These are phyloP conservation scores for Ailuropoda melanoleuca DNA, from an alignment of 2,113 vertebrate species.

Conservation along the genomic window DNA sequence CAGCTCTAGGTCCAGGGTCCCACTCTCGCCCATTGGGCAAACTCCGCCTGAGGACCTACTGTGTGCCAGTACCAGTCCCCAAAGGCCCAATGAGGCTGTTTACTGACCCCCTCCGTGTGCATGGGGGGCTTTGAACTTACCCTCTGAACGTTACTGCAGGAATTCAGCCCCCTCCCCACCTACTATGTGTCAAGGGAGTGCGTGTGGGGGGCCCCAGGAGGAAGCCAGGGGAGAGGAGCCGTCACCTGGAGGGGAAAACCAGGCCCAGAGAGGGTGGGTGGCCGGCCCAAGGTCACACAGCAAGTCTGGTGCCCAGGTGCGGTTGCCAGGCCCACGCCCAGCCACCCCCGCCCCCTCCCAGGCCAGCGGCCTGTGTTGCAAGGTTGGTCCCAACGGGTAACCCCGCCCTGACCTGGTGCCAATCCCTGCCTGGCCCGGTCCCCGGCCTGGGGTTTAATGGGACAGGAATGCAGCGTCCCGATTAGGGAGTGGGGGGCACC, in stretches of 20 bases:
- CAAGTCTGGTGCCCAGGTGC: constrained; percentile 34
- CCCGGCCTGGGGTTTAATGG: constrained; percentile 73
- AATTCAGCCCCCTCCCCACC: background rate
- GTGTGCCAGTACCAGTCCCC: background rate
- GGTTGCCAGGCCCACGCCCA: background rate
- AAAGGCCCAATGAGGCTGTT: background rate
- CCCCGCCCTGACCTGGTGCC: constrained; percentile 80
- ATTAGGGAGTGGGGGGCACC: background rate
- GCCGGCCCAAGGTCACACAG: constrained; percentile 52
- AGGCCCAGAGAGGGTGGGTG: constrained; percentile 54
- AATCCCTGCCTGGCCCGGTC: constrained; percentile 77
- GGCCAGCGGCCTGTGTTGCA: constrained; percentile 68
- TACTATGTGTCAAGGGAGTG: background rate
- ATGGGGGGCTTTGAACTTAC: background rate
- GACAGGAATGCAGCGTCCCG: constrained; percentile 67
- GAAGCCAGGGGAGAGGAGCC: background rate
- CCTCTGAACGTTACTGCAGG: background rate
- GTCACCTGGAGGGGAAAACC: background rate
- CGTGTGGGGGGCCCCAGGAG: background rate
- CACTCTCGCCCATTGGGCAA: background rate
- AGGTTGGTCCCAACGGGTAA: constrained; percentile 78
- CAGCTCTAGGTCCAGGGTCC: background rate
- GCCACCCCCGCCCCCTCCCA: constrained; percentile 7
- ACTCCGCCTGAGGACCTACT: background rate
- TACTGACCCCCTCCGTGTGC: fast-evolving